Conservation (phyloP, 2,797 vertebrate genomes). For the Tarsius wallacei region DNA sequence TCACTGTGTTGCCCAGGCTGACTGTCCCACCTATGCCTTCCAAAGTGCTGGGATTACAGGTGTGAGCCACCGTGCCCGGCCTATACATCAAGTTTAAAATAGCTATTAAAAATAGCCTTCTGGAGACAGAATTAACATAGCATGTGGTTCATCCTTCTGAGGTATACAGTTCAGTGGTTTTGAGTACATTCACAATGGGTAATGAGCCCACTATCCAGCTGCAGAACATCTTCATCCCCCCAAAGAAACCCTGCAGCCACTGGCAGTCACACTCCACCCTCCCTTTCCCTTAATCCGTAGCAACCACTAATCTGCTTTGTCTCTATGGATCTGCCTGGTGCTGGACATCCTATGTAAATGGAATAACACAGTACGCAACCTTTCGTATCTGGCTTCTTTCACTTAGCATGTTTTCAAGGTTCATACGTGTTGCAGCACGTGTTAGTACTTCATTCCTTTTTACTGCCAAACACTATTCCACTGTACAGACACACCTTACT, state of each 20-base stretch:
- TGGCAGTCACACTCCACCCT: background rate
- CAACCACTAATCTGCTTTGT: background rate
- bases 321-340: background rate
- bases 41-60: no score
- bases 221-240: background rate
- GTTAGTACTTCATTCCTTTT: background rate
- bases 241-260: background rate
- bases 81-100: background rate
- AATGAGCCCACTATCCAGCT: background rate
- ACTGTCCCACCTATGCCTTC: no score
- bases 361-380: background rate
- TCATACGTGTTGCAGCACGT: background rate
- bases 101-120: slow-evolving; percentile 51
- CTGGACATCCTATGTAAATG: background rate
- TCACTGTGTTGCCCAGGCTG: no score
- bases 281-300: background rate
- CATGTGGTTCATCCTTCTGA: slow-evolving; percentile 24
- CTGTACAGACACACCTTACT: background rate
- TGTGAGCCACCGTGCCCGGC: no score
- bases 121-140: background rate
- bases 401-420: slow-evolving; percentile 28
- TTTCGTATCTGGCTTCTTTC: background rate
- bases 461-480: background rate
- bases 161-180: background rate
- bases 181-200: background rate